Evolutionary conservation across 2,888 invertebrate species (phyloP), one percentile per base, ranked within the genome.

Genomic region (Perizoma flavofasciatum): DNA sequence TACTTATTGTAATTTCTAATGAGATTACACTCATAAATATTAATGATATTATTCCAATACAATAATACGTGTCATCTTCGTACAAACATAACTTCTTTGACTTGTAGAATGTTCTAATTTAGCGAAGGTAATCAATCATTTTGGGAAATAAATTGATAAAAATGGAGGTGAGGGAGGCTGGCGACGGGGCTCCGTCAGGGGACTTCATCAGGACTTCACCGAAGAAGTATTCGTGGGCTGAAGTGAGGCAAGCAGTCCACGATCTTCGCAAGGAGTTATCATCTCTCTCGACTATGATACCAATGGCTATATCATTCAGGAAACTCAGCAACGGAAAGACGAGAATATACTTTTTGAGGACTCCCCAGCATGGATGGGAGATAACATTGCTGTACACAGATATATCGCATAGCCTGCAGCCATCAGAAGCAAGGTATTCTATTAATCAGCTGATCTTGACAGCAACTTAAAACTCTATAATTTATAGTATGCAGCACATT

Each of bases 311-410:
- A 70, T 95, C 96, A 39, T 97, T 97, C 86, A 94, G 97, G 59
- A 94, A 94, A 73, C 91, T 97, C 41, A 93, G 94, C 54, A 96
- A 96, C 86, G 96, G 96, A 40, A 94, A 96, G 71, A 96, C 95
- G 8, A 94, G 98, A 75, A 95, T 98, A 74, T 98, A 98, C 85
- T 98, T 98, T 83, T 93, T 98, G 63, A 96, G 97, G 71, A 96
- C 96, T 32, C 97, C 97, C 0, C 95, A 96, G 52, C 97, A 96
- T 75, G 96, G 96, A 10, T 96, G 97, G 95, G 98, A 98, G 84
- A 97, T 97, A 4, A 98, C 98, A 0, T 87, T 98, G 8, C 89
- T 98, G 0, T 98, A 96, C 77, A 95, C 96, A 0, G 98, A 98
- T 82, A 94, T 98, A n/a, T 94, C 94, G 49, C 92, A 93, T 59